These are phyloP conservation scores for Ochlodes sylvanus DNA, from an alignment of 2,888 invertebrate species.

Conservation along the genomic window DNA sequence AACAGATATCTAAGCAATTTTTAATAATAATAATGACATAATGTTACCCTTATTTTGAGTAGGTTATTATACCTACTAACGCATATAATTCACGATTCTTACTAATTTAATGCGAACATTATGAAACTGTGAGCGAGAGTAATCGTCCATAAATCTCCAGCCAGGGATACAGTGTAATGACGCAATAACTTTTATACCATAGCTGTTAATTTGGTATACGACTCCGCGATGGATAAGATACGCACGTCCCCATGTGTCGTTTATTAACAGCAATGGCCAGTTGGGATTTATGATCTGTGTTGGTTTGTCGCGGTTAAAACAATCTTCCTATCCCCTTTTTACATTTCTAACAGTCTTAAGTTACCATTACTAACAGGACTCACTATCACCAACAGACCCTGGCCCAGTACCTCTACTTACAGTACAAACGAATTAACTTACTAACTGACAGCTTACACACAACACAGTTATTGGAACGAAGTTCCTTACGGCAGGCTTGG, in stretches of 20 bases:
- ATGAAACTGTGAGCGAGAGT: slow-evolving; percentile 14
- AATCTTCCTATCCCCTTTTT: not conserved
- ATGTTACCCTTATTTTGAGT: too few species aligned
- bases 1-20: too few species aligned
- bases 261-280: not conserved
- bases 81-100: not conserved
- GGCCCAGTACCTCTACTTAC: too few species aligned
- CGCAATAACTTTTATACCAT: slow-evolving; percentile 18
- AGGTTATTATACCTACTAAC: not conserved
- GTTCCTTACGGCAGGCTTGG: too few species aligned
- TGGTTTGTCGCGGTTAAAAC: not conserved
- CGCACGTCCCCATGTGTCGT: not conserved
- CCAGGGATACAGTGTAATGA: slow-evolving; percentile 17
- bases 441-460: too few species aligned
- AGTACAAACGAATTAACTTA: too few species aligned
- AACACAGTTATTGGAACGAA: too few species aligned
- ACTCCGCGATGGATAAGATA: slow-evolving; percentile 12
- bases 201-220: slow-evolving; percentile 22
- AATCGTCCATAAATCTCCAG: slow-evolving; percentile 16
- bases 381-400: too few species aligned
- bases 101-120: slow-evolving; percentile 6
- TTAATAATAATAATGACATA: too few species aligned
- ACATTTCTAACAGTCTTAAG: too few species aligned
- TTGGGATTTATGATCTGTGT: not conserved
- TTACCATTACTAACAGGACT: too few species aligned